Evolutionary conservation across 1,140 invertebrate genomes (phyloP).

Genomic region (Papilio polyxenes): DNA sequence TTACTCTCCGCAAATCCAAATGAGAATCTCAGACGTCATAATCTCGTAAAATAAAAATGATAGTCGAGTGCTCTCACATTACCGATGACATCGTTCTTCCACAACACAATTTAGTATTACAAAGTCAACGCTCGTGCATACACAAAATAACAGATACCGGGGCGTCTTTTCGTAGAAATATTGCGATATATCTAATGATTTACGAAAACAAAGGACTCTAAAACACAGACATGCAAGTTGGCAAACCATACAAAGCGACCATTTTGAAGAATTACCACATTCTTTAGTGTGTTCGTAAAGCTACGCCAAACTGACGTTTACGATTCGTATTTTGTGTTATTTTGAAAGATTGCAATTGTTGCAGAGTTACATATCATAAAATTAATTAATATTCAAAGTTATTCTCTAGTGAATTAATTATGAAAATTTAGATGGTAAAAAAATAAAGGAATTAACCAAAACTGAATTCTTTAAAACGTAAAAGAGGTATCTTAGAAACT

Average conservation of each 20-base stretch:
- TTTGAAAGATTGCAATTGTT: slow-evolving; percentile 27
- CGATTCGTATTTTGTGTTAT: slow-evolving; percentile 41
- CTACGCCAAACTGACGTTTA: slow-evolving; percentile 67
- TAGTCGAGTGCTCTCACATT: slow-evolving; percentile 77
- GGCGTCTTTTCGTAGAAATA: slow-evolving; percentile 58
- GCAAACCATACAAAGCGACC: slow-evolving; percentile 82
- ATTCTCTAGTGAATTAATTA: not conserved
- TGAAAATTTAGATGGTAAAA: not conserved
- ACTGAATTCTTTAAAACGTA: not conserved
- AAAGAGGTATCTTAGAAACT: not conserved
- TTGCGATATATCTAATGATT: slow-evolving; percentile 63
- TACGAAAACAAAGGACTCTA: slow-evolving; percentile 81
- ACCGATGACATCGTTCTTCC: slow-evolving; percentile 75
- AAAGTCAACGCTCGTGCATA: slow-evolving; percentile 54
- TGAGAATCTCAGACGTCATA: slow-evolving; percentile 72
- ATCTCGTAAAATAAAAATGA: slow-evolving; percentile 75
- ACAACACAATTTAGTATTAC: slow-evolving; percentile 60
- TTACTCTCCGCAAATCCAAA: slow-evolving; percentile 67
- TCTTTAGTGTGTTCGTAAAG: slow-evolving; percentile 78
- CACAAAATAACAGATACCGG: slow-evolving; percentile 54
- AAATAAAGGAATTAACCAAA: not conserved
- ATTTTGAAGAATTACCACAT: slow-evolving; percentile 84
- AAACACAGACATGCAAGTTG: slow-evolving; percentile 81
- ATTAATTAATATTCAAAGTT: not conserved
- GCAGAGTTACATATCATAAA: not conserved